phyloP scores from a whole-genome alignment of 2,113 vertebrate genomes.

The Hipposideros armiger region DNA sequence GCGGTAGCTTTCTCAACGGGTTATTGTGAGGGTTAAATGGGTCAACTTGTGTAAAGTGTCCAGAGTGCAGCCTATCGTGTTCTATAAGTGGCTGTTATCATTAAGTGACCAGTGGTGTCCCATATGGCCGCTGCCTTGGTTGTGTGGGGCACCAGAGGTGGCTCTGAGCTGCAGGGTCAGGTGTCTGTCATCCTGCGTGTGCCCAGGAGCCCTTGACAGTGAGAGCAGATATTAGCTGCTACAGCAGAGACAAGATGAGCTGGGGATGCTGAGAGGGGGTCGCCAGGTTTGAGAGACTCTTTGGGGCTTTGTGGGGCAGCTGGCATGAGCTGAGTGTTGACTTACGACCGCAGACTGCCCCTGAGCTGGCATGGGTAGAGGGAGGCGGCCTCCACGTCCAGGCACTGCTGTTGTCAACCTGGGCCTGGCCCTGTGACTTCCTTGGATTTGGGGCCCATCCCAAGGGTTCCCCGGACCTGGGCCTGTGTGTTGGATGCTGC shows the following conservation, averaged over 20 bases:
- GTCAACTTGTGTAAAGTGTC: background rate
- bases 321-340: background rate
- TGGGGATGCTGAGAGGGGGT: background rate
- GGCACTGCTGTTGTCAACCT: background rate
- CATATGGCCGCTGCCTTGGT: background rate
- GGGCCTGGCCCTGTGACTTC: background rate
- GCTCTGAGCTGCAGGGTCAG: background rate
- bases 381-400: background rate
- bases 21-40: background rate
- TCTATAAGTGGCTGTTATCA: background rate
- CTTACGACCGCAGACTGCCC: accelerated
- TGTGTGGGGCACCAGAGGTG: background rate
- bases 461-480: background rate
- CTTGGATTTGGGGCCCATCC: background rate
- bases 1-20: background rate
- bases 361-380: background rate
- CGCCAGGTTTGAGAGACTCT: background rate
- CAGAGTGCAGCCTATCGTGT: background rate
- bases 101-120: background rate
- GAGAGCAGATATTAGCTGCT: background rate
- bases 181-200: no score
- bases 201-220: background rate
- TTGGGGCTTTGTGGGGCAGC: background rate
- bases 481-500: background rate
- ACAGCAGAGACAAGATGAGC: background rate